These are phyloP conservation scores for Oreochromis spilurus DNA, from an alignment of 2,113 vertebrate genomes.

Conservation along the genomic window DNA sequence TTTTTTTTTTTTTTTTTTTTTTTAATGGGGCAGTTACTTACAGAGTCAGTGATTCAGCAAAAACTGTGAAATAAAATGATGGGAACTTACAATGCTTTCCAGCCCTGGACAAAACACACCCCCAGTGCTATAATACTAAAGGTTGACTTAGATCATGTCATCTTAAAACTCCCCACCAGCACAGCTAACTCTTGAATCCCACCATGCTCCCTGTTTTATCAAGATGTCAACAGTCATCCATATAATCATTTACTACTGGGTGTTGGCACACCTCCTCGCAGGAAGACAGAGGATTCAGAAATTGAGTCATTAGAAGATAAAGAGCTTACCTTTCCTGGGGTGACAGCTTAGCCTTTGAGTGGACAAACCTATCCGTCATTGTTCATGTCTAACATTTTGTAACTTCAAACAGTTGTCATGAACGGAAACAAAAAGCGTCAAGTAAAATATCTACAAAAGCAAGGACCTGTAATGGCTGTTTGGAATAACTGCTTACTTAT, in stretches of 20 bases:
- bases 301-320: constrained; percentile 54
- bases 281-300: constrained; percentile 23
- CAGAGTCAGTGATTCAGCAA: constrained; percentile 45
- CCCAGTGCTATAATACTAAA: constrained; percentile 36
- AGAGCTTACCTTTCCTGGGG: constrained; percentile 32
- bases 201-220: constrained; percentile 26
- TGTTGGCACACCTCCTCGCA: neutral
- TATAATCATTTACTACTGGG: constrained; percentile 38
- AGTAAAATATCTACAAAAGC: neutral
- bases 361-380: constrained; percentile 43
- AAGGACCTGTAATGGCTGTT: neutral
- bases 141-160: constrained; percentile 50
- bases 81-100: constrained; percentile 10
- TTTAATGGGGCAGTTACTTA: constrained; percentile 23
- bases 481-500: neutral
- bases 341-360: constrained; percentile 53
- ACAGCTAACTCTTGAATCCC: neutral
- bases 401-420: constrained; percentile 23
- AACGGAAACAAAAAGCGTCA: neutral
- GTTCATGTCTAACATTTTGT: constrained; percentile 31
- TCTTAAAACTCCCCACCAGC: neutral
- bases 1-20: neutral
- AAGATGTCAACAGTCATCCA: constrained; percentile 49
- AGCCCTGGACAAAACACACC: neutral
- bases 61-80: constrained; percentile 28